These are phyloP conservation scores for Plestiodon gilberti DNA, from an alignment of 2,113 vertebrate genomes.

Conservation along the genomic window DNA sequence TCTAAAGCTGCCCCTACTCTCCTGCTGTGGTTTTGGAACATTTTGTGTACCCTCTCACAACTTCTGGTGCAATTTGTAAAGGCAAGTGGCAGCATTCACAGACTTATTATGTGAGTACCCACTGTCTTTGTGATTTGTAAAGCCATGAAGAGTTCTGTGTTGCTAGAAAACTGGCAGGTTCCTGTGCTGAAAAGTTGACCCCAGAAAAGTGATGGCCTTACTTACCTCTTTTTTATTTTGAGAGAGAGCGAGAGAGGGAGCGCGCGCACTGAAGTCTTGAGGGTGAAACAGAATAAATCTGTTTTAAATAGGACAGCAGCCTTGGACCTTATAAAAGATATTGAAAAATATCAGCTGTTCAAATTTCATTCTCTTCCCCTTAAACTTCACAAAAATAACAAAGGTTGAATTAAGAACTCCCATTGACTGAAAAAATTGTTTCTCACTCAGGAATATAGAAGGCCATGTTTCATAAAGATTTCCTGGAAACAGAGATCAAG, in stretches of 20 bases:
- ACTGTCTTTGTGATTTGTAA: background rate
- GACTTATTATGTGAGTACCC: too few relatives aligned
- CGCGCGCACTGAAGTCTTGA: background rate
- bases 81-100: too few relatives aligned
- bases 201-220: background rate
- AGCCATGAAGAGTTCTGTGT: background rate
- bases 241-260: too few relatives aligned
- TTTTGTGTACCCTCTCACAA: too few relatives aligned
- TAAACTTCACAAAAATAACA: slow-evolving; percentile 45
- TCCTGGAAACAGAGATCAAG: slow-evolving; percentile 71
- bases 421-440: slow-evolving; percentile 65
- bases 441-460: slow-evolving; percentile 69
- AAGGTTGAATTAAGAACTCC: slow-evolving; percentile 25
- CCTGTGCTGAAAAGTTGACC: background rate
- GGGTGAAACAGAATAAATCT: background rate
- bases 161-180: background rate
- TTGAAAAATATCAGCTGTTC: background rate
- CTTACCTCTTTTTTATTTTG: background rate
- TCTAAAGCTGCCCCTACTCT: too few relatives aligned
- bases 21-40: too few relatives aligned
- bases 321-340: background rate
- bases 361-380: slow-evolving; percentile 40
- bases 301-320: background rate
- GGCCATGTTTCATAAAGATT: slow-evolving; percentile 67
- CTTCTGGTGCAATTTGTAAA: too few relatives aligned